phyloP scores from a whole-genome alignment of 2,113 vertebrate species.

The Ginglymostoma cirratum region DNA sequence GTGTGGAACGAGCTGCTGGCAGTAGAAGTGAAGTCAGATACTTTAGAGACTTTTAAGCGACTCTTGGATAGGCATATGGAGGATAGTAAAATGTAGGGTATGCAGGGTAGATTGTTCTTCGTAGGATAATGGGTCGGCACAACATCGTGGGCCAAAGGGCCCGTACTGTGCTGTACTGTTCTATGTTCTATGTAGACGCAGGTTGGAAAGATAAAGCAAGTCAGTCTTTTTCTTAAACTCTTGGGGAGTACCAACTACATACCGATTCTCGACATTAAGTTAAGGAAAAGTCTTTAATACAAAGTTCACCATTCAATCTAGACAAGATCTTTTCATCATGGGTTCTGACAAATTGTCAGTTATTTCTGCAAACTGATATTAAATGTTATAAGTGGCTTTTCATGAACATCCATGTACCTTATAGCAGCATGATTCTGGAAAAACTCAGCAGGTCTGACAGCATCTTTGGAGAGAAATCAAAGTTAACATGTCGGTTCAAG shows the following conservation, averaged over 20 bases:
- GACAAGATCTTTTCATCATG: background rate
- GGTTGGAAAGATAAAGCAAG: background rate
- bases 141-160: no score
- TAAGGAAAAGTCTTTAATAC: background rate
- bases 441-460: no score
- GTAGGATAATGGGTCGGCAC: no score
- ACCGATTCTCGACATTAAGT: background rate
- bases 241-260: background rate
- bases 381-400: constrained; percentile 1
- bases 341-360: background rate
- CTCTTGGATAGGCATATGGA: no score
- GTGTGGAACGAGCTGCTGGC: no score
- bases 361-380: background rate
- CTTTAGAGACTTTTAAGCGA: no score
- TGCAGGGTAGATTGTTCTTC: no score
- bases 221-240: background rate
- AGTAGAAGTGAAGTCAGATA: no score
- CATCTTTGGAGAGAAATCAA: no score
- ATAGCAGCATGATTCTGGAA: background rate
- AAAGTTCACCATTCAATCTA: background rate
- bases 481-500: no score
- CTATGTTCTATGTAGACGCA: background rate
- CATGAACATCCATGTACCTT: background rate
- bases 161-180: no score
- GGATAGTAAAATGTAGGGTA: no score